These are phyloP conservation scores for Artibeus jamaicensis DNA, from an alignment of 2,797 vertebrate species.

Conservation along the genomic window DNA sequence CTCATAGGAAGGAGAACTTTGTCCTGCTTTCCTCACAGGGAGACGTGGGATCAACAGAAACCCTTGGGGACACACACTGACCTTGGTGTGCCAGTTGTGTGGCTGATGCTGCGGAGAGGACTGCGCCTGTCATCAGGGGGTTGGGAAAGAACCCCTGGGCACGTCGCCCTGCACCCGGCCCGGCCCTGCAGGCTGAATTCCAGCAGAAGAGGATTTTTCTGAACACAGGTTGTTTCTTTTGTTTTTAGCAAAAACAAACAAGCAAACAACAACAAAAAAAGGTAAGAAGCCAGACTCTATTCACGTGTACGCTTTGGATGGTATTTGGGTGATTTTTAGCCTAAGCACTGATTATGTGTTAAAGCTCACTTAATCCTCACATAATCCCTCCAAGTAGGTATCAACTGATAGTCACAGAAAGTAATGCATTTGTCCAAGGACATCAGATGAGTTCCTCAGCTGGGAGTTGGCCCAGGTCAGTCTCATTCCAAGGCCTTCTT, in stretches of 20 bases:
- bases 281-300: neutral
- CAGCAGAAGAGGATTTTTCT: neutral
- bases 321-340: neutral
- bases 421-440: neutral
- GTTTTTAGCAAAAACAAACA: neutral
- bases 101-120: neutral
- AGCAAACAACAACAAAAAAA: neutral
- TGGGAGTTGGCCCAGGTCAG: neutral
- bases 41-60: neutral
- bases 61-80: neutral
- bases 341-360: neutral
- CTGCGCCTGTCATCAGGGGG: neutral
- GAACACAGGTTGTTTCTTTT: neutral
- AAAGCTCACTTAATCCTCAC: neutral
- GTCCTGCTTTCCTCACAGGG: neutral
- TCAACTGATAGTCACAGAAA: neutral
- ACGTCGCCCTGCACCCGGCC: neutral
- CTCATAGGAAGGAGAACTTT: neutral
- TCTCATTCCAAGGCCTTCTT: neutral
- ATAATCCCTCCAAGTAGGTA: neutral
- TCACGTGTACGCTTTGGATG: neutral
- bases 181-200: neutral
- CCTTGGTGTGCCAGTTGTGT: neutral
- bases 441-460: neutral
- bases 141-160: constrained; percentile 24